Conservation (phyloP, 2,113 vertebrate species). For the Ornithorhynchus anatinus region DNA sequence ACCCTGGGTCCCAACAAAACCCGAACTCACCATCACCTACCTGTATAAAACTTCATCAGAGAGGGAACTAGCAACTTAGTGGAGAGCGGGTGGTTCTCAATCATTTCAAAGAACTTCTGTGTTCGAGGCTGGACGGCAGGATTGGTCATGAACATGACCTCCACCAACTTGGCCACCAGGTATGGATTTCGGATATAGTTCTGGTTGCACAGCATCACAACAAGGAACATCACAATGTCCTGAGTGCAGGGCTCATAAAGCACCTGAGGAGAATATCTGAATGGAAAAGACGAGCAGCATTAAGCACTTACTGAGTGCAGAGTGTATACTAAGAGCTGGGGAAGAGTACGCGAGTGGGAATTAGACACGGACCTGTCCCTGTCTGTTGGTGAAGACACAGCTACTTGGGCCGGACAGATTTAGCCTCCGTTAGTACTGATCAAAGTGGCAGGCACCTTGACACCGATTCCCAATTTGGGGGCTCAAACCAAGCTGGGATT, state of each 20-base stretch:
- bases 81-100: conserved; percentile 95
- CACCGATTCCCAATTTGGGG: not conserved
- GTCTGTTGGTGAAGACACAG: rapidly evolving
- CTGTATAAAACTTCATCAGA: conserved; percentile 99
- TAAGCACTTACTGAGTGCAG: too few species aligned
- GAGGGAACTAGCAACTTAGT: conserved; percentile 93
- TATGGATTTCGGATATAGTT: conserved; percentile 98
- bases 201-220: conserved; percentile 98
- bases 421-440: not conserved
- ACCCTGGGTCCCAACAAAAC: not conserved
- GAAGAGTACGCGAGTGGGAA: too few species aligned
- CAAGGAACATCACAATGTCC: conserved; percentile 95
- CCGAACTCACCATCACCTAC: conserved; percentile 57
- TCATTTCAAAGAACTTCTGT: conserved; percentile 97
- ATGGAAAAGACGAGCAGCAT: not conserved
- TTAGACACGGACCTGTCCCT: too few species aligned
- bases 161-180: conserved; percentile 95
- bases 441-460: not conserved
- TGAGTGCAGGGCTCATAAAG: conserved; percentile 97
- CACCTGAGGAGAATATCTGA: conserved; percentile 96
- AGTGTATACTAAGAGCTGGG: too few species aligned
- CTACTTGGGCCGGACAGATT: not conserved
- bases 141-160: conserved; percentile 98
- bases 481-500: not conserved
- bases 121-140: conserved; percentile 96